Base-by-base conservation (phyloP, 2,888 invertebrate genomes). In the Sicus ferrugineus region DNA sequence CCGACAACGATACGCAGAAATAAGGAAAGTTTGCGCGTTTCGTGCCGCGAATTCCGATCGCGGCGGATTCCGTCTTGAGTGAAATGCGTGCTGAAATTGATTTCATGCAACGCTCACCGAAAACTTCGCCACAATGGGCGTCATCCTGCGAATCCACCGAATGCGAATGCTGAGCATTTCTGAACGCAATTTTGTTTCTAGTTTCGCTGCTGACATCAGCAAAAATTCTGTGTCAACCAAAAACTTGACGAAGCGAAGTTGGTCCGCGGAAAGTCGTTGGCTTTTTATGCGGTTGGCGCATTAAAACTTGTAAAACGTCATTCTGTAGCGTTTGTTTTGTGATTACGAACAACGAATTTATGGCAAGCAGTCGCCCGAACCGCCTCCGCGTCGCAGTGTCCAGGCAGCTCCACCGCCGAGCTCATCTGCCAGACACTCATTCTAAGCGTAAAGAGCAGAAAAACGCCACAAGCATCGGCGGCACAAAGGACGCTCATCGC, bases 271-370 rank as follows among this genome's bases (percentile, higher is more conserved):
- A 59, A 19, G 11, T 21, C 19, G 34, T 7, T 38, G 31, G 30
- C 14, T 59, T 31, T 7, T 21, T 1, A 19, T 21, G 21, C 7
- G 19, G 19, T 59, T 16, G 23, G 21, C 59, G 7, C 11, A 61
- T 61, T 61, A 42, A 61, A 61, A 42, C 42, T 14, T 42, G 21
- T 61, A 42, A 42, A 61, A n/a, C 42, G 61, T 61, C 61, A 61
- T 42, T 61, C 42, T 34, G 34, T 23, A 21, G 23, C 34, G 7
- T 31, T 59, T 59, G 38, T 21, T 59, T 59, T 23, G 21, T 59
- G 59, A 59, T 59, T 59, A 21, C 42, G 19, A 26, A 26, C 38
- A 16, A 56, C 30, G 42, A 61, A 61, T 61, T 56, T 61, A 23
- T 61, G 61, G 23, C 38, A 61, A 61, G 23, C 16, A 16, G 28